Evolutionary conservation across 2,797 vertebrate species (phyloP).

Genomic region (Bovichtus variegatus): DNA sequence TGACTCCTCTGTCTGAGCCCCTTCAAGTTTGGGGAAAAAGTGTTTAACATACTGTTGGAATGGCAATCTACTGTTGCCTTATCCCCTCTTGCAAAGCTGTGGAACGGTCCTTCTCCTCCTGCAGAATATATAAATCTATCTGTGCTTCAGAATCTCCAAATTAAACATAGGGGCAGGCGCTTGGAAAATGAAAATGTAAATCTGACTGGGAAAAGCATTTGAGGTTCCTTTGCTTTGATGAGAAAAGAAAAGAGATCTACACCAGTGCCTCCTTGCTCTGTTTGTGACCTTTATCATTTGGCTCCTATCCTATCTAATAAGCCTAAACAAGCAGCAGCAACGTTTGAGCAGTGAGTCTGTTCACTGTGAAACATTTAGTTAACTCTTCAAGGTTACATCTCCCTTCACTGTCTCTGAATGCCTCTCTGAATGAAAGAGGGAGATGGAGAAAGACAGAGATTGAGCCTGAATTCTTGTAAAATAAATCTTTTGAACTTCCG

Average conservation of each 20-base stretch:
- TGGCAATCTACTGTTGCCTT: constrained; percentile 72
- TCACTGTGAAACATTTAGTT: constrained; percentile 70
- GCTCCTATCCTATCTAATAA: constrained; percentile 75
- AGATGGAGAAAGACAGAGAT: constrained; percentile 31
- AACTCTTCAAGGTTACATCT: constrained; percentile 70
- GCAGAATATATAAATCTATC: constrained; percentile 82
- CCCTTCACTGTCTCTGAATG: constrained; percentile 28
- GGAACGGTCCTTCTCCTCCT: constrained; percentile 65
- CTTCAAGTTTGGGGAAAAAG: constrained; percentile 73
- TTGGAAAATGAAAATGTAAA: constrained; percentile 86
- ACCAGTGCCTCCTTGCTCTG: constrained; percentile 64
- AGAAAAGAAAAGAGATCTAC: constrained; percentile 61
- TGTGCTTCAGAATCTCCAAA: constrained; percentile 81
- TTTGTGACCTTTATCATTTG: constrained; percentile 80
- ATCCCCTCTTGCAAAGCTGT: constrained; percentile 75
- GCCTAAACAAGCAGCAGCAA: constrained; percentile 76
- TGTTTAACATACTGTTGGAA: constrained; percentile 79
- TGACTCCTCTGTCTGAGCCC: constrained; percentile 71
- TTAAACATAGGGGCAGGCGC: constrained; percentile 81
- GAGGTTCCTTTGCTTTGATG: constrained; percentile 58
- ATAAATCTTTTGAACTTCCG: constrained; percentile 73
- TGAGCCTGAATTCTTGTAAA: constrained; percentile 53
- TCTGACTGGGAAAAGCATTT: constrained; percentile 62
- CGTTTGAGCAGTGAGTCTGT: constrained; percentile 60
- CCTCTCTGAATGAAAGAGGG: constrained; percentile 48